phyloP scores from a whole-genome alignment of 2,797 vertebrate genomes.

The Phyllotis vaccarum region DNA sequence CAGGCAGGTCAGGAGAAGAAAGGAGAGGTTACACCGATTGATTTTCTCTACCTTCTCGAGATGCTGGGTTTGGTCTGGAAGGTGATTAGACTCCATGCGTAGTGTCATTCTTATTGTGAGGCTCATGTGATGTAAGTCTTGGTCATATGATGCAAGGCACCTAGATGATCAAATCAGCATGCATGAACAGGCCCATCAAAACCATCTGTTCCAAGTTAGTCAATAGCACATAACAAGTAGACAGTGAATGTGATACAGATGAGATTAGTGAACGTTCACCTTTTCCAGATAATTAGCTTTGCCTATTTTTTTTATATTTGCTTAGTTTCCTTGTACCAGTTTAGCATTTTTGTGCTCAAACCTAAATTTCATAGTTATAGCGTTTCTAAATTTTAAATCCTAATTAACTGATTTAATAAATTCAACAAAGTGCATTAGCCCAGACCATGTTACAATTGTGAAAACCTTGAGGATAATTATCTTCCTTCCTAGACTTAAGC shows the following conservation, averaged over 20 bases:
- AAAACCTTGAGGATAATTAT: not conserved
- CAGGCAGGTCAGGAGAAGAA: not conserved
- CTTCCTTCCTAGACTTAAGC: not conserved
- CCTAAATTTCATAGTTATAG: not conserved
- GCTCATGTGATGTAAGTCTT: not conserved
- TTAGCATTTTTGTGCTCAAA: not conserved
- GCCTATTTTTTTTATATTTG: not conserved
- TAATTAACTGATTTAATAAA: not conserved
- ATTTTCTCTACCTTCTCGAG: not conserved
- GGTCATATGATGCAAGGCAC: not conserved
- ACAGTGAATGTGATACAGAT: not conserved
- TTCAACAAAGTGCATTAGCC: not conserved
- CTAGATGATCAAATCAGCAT: not conserved
- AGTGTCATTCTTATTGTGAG: not conserved
- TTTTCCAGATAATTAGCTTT: slow-evolving; percentile 18
- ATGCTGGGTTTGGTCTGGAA: not conserved
- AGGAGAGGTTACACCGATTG: no score
- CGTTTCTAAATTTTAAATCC: slow-evolving; percentile 7
- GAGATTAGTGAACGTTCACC: not conserved
- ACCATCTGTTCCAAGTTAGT: not conserved
- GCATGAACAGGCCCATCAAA: not conserved
- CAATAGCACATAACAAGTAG: not conserved
- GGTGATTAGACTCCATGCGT: not conserved
- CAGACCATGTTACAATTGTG: not conserved
- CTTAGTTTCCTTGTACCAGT: not conserved